These are phyloP conservation scores for Craseonycteris thonglongyai DNA, from an alignment of 2,113 vertebrate species.

Conservation along the genomic window DNA sequence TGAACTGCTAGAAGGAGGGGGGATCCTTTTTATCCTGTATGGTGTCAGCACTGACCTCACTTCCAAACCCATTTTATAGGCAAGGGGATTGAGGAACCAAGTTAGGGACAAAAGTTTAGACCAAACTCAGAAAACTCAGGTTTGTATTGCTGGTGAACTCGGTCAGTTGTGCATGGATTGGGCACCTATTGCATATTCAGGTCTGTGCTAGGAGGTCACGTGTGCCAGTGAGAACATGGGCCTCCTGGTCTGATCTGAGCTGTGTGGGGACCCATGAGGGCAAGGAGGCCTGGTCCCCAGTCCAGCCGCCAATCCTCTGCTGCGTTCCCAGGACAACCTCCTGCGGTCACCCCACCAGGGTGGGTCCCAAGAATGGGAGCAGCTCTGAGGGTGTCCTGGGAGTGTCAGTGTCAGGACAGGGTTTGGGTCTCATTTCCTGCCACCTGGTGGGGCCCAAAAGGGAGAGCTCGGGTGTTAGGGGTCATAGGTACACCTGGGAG, in stretches of 20 bases:
- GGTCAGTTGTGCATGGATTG: neutral
- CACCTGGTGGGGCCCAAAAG: neutral
- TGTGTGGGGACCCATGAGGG: neutral
- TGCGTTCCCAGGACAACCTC: neutral
- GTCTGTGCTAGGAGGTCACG: neutral
- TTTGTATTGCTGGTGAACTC: neutral
- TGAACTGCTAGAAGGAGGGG: neutral
- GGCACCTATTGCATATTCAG: neutral
- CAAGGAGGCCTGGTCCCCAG: neutral
- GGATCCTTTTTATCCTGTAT: neutral
- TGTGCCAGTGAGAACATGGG: neutral
- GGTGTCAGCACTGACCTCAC: neutral
- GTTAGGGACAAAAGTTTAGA: neutral
- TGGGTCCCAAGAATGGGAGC: neutral
- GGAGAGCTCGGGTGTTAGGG: neutral
- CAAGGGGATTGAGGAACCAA: neutral
- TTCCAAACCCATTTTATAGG: neutral
- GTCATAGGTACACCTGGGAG: neutral
- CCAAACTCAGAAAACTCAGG: neutral
- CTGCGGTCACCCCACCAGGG: neutral
- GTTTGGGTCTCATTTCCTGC: neutral
- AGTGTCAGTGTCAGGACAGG: neutral
- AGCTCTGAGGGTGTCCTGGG: neutral
- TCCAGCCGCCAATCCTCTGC: neutral
- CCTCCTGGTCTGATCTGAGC: neutral